A percentile compares a stretch with the other conserved stretches of the same genome.
Conservation (phyloP, 2,797 vertebrate species). For the Diglossa cyanea region DNA sequence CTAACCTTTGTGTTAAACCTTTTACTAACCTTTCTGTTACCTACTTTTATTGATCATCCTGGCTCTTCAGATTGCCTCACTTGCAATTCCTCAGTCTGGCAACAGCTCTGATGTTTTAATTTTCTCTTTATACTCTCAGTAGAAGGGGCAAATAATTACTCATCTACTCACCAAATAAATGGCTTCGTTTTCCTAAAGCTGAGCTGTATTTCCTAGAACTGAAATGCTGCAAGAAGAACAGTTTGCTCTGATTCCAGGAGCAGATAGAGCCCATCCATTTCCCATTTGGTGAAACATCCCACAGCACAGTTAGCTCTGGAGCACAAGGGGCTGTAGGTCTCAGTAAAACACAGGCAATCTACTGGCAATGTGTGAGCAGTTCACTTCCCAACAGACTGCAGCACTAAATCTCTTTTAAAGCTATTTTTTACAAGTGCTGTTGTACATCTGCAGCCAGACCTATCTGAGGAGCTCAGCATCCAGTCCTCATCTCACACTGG, state of each 20-base stretch:
- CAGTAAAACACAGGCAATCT: constrained; percentile 12
- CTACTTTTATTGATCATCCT: background rate
- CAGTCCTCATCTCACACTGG: background rate
- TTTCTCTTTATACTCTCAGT: background rate
- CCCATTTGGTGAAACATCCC: background rate
- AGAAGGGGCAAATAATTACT: background rate
- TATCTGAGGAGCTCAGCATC: constrained; percentile 13
- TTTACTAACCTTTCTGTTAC: background rate
- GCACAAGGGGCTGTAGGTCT: background rate
- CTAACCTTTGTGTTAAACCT: background rate
- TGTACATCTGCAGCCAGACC: background rate
- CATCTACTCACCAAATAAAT: background rate
- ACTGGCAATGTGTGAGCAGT: background rate
- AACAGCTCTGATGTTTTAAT: background rate
- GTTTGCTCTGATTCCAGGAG: constrained; percentile 20
- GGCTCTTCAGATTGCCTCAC: background rate
- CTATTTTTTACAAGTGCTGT: background rate
- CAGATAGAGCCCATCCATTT: background rate
- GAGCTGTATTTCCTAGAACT: constrained; percentile 26
- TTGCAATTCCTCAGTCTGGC: background rate
- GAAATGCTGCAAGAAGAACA: background rate
- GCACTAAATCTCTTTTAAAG: constrained; percentile 17
- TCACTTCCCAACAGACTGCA: constrained; percentile 13
- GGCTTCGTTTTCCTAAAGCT: background rate
- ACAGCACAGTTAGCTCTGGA: constrained; percentile 11